Evolutionary conservation across 1,140 invertebrate genomes (phyloP).

Genomic region (Hetaerina americana): DNA sequence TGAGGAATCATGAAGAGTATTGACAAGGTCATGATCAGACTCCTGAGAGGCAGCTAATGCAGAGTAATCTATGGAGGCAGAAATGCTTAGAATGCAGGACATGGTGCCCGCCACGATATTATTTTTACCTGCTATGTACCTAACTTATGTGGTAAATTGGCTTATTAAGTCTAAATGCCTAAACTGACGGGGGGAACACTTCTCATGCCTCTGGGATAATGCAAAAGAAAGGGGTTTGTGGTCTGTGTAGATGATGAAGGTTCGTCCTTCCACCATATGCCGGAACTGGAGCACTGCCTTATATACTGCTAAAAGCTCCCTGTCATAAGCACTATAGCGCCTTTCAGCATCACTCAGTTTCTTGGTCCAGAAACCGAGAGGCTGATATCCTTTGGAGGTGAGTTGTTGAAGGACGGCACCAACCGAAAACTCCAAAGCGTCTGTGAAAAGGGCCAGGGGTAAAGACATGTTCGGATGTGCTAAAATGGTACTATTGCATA

Average conservation of each 20-base stretch:
- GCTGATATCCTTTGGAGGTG: conserved; percentile 17
- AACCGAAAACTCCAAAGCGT: conserved; percentile 26
- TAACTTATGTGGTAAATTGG: conserved; percentile 14
- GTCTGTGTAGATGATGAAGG: conserved; percentile 26
- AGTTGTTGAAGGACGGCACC: conserved; percentile 27
- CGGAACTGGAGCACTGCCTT: conserved; percentile 28
- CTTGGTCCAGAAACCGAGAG: conserved; percentile 28
- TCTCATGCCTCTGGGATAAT: conserved; percentile 1
- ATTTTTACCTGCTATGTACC: not conserved
- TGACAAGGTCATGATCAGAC: not conserved
- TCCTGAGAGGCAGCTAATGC: conserved; percentile 5
- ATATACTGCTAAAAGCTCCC: conserved; percentile 34
- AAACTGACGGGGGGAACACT: not conserved
- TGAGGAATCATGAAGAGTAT: not conserved
- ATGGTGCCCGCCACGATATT: not conserved
- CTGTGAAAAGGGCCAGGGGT: conserved; percentile 16
- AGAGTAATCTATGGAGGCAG: conserved; percentile 6
- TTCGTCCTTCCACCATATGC: conserved; percentile 27
- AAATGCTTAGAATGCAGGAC: conserved; percentile 11
- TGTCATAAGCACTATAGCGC: conserved; percentile 29
- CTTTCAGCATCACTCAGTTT: conserved; percentile 23
- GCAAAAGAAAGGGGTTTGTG: conserved; percentile 25
- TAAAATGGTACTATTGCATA: conserved; percentile 18
- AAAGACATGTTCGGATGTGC: conserved; percentile 17
- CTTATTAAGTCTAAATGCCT: conserved; percentile 8